These are phyloP conservation scores for Myanophis thanlyinensis DNA, from an alignment of 2,113 vertebrate species.

Conservation along the genomic window DNA sequence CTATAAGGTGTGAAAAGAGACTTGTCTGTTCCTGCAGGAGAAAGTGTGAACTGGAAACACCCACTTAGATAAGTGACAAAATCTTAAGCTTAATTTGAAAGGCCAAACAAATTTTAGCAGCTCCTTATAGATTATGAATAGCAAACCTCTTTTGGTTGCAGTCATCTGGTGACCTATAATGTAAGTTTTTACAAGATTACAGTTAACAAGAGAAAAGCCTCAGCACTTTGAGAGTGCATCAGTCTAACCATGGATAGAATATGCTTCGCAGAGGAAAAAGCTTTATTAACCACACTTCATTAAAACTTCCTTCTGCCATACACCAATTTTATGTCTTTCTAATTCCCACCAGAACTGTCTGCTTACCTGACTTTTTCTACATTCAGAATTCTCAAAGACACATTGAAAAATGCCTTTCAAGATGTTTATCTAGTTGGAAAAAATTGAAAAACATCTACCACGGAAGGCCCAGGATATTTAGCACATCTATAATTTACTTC, in stretches of 20 bases:
- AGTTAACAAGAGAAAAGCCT: neutral
- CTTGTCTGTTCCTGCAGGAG: neutral
- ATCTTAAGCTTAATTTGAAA: neutral
- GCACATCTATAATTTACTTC: too few relatives aligned
- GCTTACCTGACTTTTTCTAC: neutral
- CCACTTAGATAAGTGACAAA: neutral
- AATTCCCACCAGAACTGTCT: neutral
- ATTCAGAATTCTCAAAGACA: neutral
- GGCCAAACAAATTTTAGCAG: neutral
- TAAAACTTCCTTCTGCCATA: neutral
- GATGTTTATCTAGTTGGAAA: neutral
- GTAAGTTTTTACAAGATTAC: neutral
- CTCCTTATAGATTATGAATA: neutral
- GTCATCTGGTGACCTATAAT: neutral
- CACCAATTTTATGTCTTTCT: neutral
- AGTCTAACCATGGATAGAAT: constrained; percentile 9
- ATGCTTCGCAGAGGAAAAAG: neutral
- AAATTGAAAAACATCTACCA: neutral
- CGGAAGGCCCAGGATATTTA: too few relatives aligned
- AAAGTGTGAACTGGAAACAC: neutral
- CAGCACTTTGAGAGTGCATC: neutral
- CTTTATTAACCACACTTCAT: constrained; percentile 3
- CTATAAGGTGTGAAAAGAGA: neutral
- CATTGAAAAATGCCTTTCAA: neutral
- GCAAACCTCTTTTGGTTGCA: neutral